phyloP scores from a whole-genome alignment of 2,888 invertebrate genomes.

The Alviniconcha strummeri region DNA sequence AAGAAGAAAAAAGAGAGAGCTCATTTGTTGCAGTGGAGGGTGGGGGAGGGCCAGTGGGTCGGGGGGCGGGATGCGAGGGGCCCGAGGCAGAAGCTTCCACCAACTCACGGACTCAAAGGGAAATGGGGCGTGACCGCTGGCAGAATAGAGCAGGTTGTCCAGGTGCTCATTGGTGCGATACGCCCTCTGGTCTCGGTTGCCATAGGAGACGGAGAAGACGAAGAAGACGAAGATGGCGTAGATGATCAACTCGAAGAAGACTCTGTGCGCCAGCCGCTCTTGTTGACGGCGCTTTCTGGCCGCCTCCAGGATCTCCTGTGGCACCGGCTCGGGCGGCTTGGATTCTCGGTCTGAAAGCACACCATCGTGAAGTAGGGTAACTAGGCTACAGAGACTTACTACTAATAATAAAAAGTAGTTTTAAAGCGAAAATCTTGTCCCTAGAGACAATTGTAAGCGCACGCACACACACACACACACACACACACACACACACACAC shows the following conservation, averaged over 20 bases:
- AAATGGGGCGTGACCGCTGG: background rate
- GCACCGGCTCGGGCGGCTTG: constrained; percentile 1
- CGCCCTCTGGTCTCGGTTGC: constrained; percentile 10
- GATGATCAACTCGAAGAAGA: constrained; percentile 11
- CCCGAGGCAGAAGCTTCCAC: too few relatives aligned
- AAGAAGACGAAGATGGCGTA: constrained; percentile 16
- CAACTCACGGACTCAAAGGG: background rate
- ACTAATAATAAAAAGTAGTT: too few relatives aligned
- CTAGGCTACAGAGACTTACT: too few relatives aligned
- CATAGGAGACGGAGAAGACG: constrained; percentile 9
- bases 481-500: constrained; percentile 4
- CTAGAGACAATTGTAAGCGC: too few relatives aligned
- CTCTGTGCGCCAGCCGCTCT: background rate
- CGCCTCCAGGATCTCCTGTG: background rate
- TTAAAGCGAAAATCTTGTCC: too few relatives aligned
- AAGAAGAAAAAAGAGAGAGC: too few relatives aligned
- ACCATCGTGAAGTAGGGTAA: too few relatives aligned
- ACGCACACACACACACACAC: too few relatives aligned
- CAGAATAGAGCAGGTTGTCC: background rate
- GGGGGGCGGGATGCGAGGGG: too few relatives aligned
- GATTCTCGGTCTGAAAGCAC: background rate
- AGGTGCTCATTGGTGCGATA: background rate
- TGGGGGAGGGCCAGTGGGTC: too few relatives aligned
- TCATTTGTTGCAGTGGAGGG: too few relatives aligned
- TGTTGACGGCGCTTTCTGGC: background rate